These are phyloP conservation scores for Cygnus atratus DNA, from an alignment of 2,113 vertebrate genomes.

Conservation along the genomic window DNA sequence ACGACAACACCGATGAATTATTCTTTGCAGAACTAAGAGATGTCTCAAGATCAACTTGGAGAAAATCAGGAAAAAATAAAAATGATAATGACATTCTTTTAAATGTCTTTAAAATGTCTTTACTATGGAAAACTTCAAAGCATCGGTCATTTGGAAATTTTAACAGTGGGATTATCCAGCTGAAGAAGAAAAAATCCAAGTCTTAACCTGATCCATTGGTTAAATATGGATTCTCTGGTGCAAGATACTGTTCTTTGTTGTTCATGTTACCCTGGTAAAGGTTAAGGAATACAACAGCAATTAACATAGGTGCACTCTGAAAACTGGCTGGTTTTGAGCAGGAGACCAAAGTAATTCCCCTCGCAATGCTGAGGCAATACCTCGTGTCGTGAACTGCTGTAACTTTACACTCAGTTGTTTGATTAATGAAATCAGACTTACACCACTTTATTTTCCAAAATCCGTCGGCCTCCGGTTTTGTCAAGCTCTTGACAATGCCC, in stretches of 20 bases:
- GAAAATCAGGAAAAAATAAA: not conserved
- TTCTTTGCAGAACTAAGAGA: too few species aligned
- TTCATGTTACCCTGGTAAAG: not conserved
- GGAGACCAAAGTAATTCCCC: not conserved
- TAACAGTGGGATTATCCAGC: not conserved
- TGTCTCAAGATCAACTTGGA: too few species aligned
- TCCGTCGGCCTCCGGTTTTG: not conserved
- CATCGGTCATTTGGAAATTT: not conserved
- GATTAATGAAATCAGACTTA: not conserved
- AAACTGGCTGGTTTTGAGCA: not conserved
- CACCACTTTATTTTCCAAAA: not conserved
- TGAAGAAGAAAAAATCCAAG: not conserved
- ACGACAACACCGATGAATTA: too few species aligned
- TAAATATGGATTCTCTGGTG: slow-evolving; percentile 1
- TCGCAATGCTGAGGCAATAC: not conserved
- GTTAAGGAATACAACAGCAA: slow-evolving; percentile 15
- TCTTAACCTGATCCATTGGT: not conserved
- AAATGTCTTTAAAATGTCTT: not conserved
- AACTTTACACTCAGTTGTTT: not conserved
- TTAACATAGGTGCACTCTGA: slow-evolving; percentile 37
- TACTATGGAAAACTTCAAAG: not conserved
- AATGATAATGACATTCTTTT: not conserved
- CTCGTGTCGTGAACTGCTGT: not conserved
- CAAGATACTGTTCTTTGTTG: not conserved
- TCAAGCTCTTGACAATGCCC: not conserved